Evolutionary conservation across 1,140 invertebrate genomes (phyloP), one percentile per base, ranked within the genome.

Genomic region (Mycetomoellerius zeteki): DNA sequence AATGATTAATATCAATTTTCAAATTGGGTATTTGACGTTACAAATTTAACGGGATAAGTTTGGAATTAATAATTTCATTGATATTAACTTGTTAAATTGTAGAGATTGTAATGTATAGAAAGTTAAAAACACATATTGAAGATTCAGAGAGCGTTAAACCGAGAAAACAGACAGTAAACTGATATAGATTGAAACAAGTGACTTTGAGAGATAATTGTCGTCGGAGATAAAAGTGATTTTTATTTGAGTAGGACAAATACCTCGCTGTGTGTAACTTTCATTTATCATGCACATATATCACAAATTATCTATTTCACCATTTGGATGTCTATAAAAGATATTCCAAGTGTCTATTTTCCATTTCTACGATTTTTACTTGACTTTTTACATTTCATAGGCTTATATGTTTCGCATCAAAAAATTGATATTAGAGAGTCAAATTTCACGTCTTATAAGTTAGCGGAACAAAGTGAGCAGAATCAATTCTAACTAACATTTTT

Each of bases 261-360:
- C 33, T 8, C 33, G 27, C 1, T 4, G 30, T 5, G 8, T 6
- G 6, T 52, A 7, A 19, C 7, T 52, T 65, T 30, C 19, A 7
- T 21, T 80, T 80, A 67, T 62, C 10, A 6, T 14, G 14, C 30
- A 14, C 54, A 7, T 65, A 43, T 43, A 80, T 30, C 14, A 30
- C 14, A 37, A 47, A 43, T 78, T 50, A 65, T 52, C 37, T 78
- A 47, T 67, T 78, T 67, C 27, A 52, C 52, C n/a, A 78, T 62
- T 65, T 77, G 14, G 16, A 62, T 14, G 19, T 78, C n/a, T 14
- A 47, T 47, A 19, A 80, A 54, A 80, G 21, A 69, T 67, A 58
- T 54, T 67, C 19, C 14, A 21, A 52, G 14, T 58, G n/a, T 4
- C 12, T n/a, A 27, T 24, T 10, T 19, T 54, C 21, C 14, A 58